phyloP scores from a whole-genome alignment of 2,113 vertebrate genomes.

The rat (Rattus norvegicus) region DNA sequence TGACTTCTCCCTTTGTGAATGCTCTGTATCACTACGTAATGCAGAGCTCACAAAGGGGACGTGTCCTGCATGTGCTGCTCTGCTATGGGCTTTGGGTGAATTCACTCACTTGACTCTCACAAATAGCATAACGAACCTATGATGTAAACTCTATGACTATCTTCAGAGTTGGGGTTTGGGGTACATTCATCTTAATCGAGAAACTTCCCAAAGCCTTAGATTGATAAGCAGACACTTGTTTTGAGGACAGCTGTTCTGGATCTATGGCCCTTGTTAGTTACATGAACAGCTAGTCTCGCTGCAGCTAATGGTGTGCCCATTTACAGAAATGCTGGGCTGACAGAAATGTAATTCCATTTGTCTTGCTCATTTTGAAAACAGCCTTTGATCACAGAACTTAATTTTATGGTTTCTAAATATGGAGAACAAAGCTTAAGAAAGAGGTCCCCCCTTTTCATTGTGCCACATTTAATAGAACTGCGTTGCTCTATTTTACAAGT shows the following conservation, averaged over 20 bases:
- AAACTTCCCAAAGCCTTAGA: not conserved
- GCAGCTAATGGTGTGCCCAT: rapidly evolving
- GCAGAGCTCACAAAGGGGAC: no score
- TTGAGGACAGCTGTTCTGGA: not conserved
- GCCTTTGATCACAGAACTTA: not conserved
- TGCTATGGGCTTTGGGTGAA: rapidly evolving
- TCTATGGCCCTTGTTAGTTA: not conserved
- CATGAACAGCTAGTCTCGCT: not conserved
- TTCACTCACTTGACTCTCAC: not conserved
- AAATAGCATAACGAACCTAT: rapidly evolving
- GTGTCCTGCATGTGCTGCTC: rapidly evolving
- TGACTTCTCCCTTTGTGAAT: rapidly evolving
- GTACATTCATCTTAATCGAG: not conserved
- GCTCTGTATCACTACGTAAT: not conserved
- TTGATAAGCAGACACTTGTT: no score
- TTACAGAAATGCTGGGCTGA: no score
- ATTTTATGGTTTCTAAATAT: not conserved
- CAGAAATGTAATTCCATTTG: no score
- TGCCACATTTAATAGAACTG: not conserved
- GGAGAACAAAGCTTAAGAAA: not conserved
- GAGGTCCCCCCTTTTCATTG: not conserved
- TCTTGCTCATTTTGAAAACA: not conserved
- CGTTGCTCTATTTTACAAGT: not conserved
- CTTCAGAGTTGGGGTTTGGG: not conserved
- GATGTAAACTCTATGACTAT: no score